These are phyloP conservation scores for Panorpa germanica DNA, from an alignment of 2,888 invertebrate genomes.

Conservation along the genomic window DNA sequence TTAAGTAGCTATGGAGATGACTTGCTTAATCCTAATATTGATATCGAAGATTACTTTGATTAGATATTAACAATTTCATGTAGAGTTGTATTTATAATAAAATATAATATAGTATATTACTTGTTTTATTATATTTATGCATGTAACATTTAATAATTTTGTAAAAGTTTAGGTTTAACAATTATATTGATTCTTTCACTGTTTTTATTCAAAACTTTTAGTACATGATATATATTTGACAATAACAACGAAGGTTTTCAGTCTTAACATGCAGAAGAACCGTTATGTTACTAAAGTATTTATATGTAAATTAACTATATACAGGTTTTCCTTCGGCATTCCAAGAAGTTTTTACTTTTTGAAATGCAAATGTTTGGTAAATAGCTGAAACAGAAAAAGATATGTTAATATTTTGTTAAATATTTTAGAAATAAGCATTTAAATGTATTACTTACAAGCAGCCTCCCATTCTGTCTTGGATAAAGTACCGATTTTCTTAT, in stretches of 20 bases:
- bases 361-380: slow-evolving; percentile 69
- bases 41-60: slow-evolving; percentile 99
- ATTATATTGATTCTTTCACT: no score
- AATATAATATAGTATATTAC: slow-evolving; percentile 2
- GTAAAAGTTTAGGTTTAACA: no score
- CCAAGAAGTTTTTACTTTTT: slow-evolving; percentile 50
- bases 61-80: slow-evolving; percentile 23
- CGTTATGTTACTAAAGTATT: no score
- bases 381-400: slow-evolving; percentile 38
- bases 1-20: slow-evolving; percentile 76
- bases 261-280: no score
- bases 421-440: slow-evolving; percentile 5
- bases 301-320: no score
- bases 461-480: slow-evolving; percentile 88
- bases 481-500: slow-evolving; percentile 53
- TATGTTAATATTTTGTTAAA: slow-evolving; percentile 9
- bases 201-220: no score
- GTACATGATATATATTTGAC: no score
- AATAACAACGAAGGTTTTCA: no score
- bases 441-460: slow-evolving; percentile 43
- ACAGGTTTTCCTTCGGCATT: slow-evolving; percentile 41
- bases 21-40: slow-evolving; percentile 85
- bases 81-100: slow-evolving; percentile 2
- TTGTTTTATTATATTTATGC: slow-evolving; percentile 6
- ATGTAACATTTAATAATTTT: no score